These are phyloP conservation scores for Tragelaphus buxtoni DNA, from an alignment of 2,113 vertebrate species.

Conservation along the genomic window DNA sequence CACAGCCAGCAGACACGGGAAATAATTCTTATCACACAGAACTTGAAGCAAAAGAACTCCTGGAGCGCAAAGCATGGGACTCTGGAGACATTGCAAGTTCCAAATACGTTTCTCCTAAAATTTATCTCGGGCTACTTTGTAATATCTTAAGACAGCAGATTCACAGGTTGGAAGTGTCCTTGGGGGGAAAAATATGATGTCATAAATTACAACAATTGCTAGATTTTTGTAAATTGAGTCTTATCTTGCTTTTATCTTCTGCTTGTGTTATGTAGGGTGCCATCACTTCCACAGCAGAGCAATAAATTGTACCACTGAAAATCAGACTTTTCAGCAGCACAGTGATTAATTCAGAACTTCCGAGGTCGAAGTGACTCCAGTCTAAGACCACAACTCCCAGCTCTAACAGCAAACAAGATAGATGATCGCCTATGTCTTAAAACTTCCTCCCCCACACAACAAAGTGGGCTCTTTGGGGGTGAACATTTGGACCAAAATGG, in stretches of 20 bases:
- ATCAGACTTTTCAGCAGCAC: background rate
- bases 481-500: fast-evolving
- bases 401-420: fast-evolving
- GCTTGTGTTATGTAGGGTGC: fast-evolving
- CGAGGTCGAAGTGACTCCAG: background rate
- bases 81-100: background rate
- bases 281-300: background rate
- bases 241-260: no score
- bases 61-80: background rate
- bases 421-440: fast-evolving
- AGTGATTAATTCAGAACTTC: background rate
- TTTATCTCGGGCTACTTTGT: background rate
- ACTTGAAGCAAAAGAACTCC: background rate
- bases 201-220: background rate
- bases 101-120: background rate
- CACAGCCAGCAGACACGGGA: background rate
- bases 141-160: background rate
- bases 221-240: background rate
- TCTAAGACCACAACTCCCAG: fast-evolving
- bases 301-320: background rate
- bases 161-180: background rate
- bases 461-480: fast-evolving
- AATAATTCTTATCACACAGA: background rate
- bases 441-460: background rate
- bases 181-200: fast-evolving